Evolutionary conservation across 1,140 invertebrate genomes (phyloP).

Genomic region (Lutraria rhynchaena): DNA sequence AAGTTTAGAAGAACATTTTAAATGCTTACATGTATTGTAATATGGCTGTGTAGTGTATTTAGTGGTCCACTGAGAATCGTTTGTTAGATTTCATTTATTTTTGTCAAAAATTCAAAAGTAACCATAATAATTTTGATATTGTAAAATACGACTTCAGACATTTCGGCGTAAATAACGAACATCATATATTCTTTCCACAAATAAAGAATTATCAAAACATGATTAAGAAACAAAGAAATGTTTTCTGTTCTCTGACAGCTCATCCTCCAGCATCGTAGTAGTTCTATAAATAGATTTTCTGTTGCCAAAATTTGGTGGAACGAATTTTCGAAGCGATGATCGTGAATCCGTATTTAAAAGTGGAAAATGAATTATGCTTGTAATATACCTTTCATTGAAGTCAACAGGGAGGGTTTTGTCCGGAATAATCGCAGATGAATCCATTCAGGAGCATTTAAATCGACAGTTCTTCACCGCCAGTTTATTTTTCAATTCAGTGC

Average conservation of each 20-base stretch:
- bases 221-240: not conserved
- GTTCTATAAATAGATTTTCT: constrained; percentile 11
- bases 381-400: constrained; percentile 9
- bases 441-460: constrained; percentile 7
- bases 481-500: not conserved
- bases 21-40: too few relatives aligned
- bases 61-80: too few relatives aligned
- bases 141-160: too few relatives aligned
- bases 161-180: too few relatives aligned
- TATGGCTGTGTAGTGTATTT: too few relatives aligned
- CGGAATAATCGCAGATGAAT: constrained; percentile 6
- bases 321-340: not conserved
- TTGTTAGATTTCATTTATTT: too few relatives aligned
- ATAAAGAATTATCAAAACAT: not conserved
- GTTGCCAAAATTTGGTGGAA: not conserved
- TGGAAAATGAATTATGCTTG: too few relatives aligned
- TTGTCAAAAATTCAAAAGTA: too few relatives aligned
- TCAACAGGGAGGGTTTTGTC: constrained; percentile 19
- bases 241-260: not conserved
- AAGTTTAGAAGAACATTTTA: too few relatives aligned
- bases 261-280: not conserved
- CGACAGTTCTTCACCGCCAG: constrained; percentile 1
- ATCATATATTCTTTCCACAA: too few relatives aligned
- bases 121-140: too few relatives aligned
- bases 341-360: too few relatives aligned